Conservation (phyloP, 2,888 invertebrate genomes). For the Geotrupes spiniger region DNA sequence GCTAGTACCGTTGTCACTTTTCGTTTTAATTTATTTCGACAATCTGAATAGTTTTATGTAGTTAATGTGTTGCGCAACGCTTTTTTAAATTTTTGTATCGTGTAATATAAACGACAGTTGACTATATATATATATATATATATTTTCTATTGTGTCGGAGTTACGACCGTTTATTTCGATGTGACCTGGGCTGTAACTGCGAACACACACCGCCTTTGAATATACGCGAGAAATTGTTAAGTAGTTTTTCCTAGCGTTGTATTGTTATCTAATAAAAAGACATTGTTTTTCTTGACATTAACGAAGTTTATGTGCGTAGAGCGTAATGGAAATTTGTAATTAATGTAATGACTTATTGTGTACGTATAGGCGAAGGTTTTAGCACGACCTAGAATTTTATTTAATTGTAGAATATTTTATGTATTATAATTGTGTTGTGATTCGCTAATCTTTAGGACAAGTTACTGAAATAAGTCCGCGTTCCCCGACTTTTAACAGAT, state of each 20-base stretch:
- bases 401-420: slow-evolving; percentile 10
- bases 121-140: too few species aligned
- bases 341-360: too few species aligned
- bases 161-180: not conserved
- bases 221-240: not conserved
- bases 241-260: slow-evolving; percentile 1
- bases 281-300: slow-evolving; percentile 1
- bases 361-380: too few species aligned
- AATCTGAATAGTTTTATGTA: slow-evolving; percentile 18
- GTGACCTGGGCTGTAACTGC: not conserved
- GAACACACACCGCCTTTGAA: not conserved
- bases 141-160: not conserved
- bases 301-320: too few species aligned
- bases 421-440: slow-evolving; percentile 21
- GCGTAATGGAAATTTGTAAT: too few species aligned
- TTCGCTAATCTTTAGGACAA: slow-evolving; percentile 11
- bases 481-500: slow-evolving; percentile 3
- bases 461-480: not conserved
- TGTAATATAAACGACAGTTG: slow-evolving; percentile 4
- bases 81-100: slow-evolving; percentile 15
- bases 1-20: too few species aligned
- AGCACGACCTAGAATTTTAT: slow-evolving; percentile 2
- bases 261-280: slow-evolving; percentile 7
- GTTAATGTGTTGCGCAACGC: slow-evolving; percentile 16
- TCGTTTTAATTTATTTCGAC: too few species aligned